Evolutionary conservation across 2,113 vertebrate genomes (phyloP).

Genomic region (Sisor rabdophorus): DNA sequence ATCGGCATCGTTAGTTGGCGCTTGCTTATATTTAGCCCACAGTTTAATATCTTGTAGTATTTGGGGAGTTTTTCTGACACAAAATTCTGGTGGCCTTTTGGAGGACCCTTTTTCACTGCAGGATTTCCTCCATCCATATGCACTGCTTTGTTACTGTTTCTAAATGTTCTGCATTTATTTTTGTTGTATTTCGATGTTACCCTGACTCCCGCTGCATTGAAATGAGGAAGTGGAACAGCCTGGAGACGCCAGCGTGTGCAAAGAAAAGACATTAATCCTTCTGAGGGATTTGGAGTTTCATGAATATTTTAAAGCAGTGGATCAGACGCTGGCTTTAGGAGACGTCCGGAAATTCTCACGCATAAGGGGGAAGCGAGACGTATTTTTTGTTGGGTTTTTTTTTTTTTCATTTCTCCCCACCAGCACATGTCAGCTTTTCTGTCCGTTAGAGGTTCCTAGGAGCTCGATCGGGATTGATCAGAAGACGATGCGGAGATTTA

Average conservation of each 20-base stretch:
- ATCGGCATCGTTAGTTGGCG: background rate
- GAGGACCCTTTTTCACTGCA: constrained; percentile 48
- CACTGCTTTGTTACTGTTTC: constrained; percentile 69
- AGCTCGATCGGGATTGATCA: background rate
- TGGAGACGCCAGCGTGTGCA: constrained; percentile 49
- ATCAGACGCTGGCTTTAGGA: constrained; percentile 37
- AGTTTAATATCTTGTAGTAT: constrained; percentile 57
- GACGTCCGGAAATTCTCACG: background rate
- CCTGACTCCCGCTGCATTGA: constrained; percentile 55
- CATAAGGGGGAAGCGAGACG: background rate
- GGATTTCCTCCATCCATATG: constrained; percentile 56
- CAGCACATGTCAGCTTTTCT: background rate
- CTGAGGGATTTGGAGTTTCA: constrained; percentile 66
- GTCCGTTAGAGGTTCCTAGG: background rate
- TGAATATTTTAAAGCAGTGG: constrained; percentile 65
- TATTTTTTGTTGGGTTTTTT: too few relatives aligned
- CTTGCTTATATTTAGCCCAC: background rate
- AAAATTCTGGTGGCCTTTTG: constrained; percentile 55
- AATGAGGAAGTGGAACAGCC: constrained; percentile 52
- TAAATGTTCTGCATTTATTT: constrained; percentile 49
- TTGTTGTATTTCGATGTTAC: constrained; percentile 39
- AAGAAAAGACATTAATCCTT: constrained; percentile 69
- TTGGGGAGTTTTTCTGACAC: constrained; percentile 55
- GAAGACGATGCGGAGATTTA: background rate
- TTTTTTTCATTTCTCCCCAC: background rate